A percentile compares a stretch with the other conserved stretches of the same genome.
Conservation (phyloP, 2,888 invertebrate species). For the Scaeva pyrastri region DNA sequence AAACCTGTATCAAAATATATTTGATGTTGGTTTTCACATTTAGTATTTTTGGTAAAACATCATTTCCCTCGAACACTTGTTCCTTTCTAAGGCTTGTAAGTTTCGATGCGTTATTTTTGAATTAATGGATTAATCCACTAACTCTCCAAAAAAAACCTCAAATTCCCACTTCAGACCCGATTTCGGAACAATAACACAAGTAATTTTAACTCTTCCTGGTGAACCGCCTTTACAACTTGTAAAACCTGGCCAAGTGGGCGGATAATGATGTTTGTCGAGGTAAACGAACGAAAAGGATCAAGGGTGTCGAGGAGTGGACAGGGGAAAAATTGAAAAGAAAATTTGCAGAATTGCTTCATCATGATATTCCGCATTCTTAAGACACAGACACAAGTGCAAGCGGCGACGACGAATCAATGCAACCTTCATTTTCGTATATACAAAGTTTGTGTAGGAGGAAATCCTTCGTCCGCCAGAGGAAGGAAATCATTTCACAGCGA, state of each 20-base stretch:
- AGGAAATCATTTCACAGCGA: conserved; percentile 75
- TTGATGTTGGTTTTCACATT: no score
- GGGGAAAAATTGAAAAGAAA: conserved; percentile 15
- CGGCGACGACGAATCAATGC: no score
- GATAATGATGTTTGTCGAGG: conserved; percentile 63
- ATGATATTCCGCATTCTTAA: conserved; percentile 51
- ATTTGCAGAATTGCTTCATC: conserved; percentile 60
- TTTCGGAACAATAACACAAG: conserved; percentile 9
- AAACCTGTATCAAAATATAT: no score
- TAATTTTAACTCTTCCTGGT: conserved; percentile 33
- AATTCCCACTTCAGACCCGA: conserved; percentile 2
- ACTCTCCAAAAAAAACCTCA: not conserved
- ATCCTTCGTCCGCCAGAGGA: conserved; percentile 55
- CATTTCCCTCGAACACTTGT: no score
- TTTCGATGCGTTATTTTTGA: no score
- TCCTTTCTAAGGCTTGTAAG: not conserved
- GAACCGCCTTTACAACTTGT: conserved; percentile 20
- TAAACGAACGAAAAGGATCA: conserved; percentile 41
- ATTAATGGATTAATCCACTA: no score
- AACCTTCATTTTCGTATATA: no score
- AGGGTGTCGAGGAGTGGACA: not conserved
- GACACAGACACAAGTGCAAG: conserved; percentile 23
- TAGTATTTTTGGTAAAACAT: no score
- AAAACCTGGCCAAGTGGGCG: conserved; percentile 44
- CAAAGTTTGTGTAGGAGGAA: conserved; percentile 25